Evolutionary conservation across 2,113 vertebrate species (phyloP), one percentile per base, ranked within the genome.

Genomic region (Gasterosteus aculeatus): DNA sequence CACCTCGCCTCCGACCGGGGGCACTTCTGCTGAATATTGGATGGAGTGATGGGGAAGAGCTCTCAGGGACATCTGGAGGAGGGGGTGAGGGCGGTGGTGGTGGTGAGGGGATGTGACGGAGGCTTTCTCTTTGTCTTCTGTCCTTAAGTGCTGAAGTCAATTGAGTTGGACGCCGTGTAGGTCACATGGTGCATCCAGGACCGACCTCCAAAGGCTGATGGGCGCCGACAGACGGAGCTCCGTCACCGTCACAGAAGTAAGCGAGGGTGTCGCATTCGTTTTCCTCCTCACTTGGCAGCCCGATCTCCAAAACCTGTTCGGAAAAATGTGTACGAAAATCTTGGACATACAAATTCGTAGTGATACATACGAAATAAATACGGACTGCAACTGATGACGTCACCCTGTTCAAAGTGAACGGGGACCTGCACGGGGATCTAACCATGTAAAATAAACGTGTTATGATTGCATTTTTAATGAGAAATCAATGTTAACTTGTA

Each of bases 51-150:
- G 64, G 61, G 57, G 42, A 64, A 62, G 42, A 62, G 60, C 33
- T n/a, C 26, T 18, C 26, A 46, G 51, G 18, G 39, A 14, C 8
- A 12, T 38, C 35, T 38, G 35, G 35, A 12, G 8, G 39, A 0
- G 33, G 10, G 2, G 1, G 5, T n/a, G 49, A 10, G 19, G 49
- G 4, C n/a, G n/a, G n/a, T n/a, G n/a, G 22, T 26, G 1, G 22
- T 26, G 22, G 22, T 26, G 22, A 26, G 22, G 46, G 14, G 42
- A 90, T 66, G 79, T 81, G 88, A 84, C 76, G 33, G 38, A 59
- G 19, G 35, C 58, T 46, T 26, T 70, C 54, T 84, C 47, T 68
- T 53, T 19, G 60, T 72, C 70, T 74, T 41, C 68, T 77, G 14
- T 38, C 64, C 39, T 69, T 56, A 42, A 78, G 77, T 71, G 69